Percentiles rank a stretch among this genome's conserved stretches.
Evolutionary conservation across 2,888 invertebrate genomes (phyloP).

Genomic region (Lasioglossum morio): DNA sequence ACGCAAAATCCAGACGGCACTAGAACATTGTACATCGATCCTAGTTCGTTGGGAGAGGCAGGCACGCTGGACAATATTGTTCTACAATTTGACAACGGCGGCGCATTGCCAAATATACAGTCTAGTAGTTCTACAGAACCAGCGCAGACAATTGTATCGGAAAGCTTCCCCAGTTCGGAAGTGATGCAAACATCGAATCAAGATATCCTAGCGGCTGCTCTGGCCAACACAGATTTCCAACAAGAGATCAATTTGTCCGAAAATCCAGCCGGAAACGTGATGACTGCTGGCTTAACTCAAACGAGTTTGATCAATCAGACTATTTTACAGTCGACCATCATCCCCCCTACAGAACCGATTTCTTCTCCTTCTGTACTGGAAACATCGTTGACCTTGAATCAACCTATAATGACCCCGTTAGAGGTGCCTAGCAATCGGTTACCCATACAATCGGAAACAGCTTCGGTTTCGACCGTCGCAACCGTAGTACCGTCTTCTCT

Average conservation of each 20-base stretch:
- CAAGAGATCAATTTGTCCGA: constrained; percentile 84
- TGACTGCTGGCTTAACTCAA: constrained; percentile 85
- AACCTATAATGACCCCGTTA: constrained; percentile 93
- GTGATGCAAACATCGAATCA: constrained; percentile 85
- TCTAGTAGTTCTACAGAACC: constrained; percentile 82
- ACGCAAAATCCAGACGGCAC: constrained; percentile 80
- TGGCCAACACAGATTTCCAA: constrained; percentile 91
- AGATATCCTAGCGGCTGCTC: constrained; percentile 91
- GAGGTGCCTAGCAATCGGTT: constrained; percentile 88
- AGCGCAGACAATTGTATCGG: constrained; percentile 76
- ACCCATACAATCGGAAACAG: constrained; percentile 82
- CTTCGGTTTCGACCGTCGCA: constrained; percentile 83
- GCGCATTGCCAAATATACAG: constrained; percentile 74
- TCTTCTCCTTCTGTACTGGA: constrained; percentile 89
- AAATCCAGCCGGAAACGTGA: constrained; percentile 83
- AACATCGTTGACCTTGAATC: constrained; percentile 90
- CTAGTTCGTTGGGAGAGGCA: constrained; percentile 85
- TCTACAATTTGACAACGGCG: constrained; percentile 85
- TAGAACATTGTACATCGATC: constrained; percentile 84
- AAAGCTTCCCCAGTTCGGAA: constrained; percentile 74
- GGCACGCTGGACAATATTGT: constrained; percentile 86
- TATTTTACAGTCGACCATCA: constrained; percentile 86
- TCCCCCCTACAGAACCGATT: constrained; percentile 86
- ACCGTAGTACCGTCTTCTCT: constrained; percentile 89
- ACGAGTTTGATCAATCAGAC: constrained; percentile 87